Base-by-base conservation (phyloP, 2,888 invertebrate genomes). In the Protophormia terraenovae region DNA sequence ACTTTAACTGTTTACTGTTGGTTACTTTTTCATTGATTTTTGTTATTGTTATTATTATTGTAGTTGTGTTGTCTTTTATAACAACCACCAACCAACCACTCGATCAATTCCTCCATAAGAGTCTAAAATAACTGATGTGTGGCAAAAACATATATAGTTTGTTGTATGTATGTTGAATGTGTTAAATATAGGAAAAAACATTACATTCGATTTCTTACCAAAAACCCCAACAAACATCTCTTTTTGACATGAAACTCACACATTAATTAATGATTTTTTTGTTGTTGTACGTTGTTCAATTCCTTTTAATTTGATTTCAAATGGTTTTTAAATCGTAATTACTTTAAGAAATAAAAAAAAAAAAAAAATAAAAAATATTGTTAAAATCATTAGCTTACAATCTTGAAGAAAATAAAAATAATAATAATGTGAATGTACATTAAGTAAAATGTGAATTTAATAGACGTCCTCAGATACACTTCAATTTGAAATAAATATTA, bases 231-330 rank as follows among this genome's bases (percentile, higher is more conserved):
- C 78, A 47, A 76, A 35, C 55, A 71, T 69, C 35, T 76, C 19
- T 64, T 69, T 58, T 71, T 71, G 73, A 76, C 85, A 82, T 75
- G 69, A 82, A 82, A 58, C 75, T 72, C 77, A 77, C 58, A 64
- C 71, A 78, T 82, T 85, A 85, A 85, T 85, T 82, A 85, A 75
- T 75, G 78, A 81, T 72, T 67, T 73, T 69, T 14, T 53, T 29
- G 29, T 53, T 67, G 4, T 32, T 27, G 12, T 35, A 38, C 47
- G 5, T 12, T 66, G 19, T 58, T 38, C 66, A 19, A 73, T 66
- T 73, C 35, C 24, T 66, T 80, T 67, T 73, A 67, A 73, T 67
- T 66, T 38, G 35, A 19, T 72, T 66, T 78, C 4, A 35, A 67
- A 67, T 67, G 5, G 45, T 19, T 77, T 67, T 58, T 32, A 77